phyloP scores from a whole-genome alignment of 2,888 invertebrate species.

The Standfussiana lucernea region DNA sequence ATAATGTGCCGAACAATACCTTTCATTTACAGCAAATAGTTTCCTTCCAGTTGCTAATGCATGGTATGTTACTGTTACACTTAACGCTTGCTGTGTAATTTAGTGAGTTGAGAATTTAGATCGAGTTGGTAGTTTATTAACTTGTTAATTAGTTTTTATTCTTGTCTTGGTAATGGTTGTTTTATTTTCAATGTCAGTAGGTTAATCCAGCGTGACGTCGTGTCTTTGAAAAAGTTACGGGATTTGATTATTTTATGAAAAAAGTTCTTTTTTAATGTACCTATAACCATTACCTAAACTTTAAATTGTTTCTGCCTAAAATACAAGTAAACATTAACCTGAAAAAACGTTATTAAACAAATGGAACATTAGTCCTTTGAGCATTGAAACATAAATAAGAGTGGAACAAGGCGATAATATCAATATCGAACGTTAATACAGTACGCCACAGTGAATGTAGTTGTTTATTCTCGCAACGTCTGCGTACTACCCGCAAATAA shows the following conservation, averaged over 20 bases:
- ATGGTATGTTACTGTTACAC: slow-evolving; percentile 50
- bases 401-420: slow-evolving; percentile 67
- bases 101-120: slow-evolving; percentile 9
- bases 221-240: not conserved
- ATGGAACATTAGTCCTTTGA: slow-evolving; percentile 55
- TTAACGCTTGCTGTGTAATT: slow-evolving; percentile 42
- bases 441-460: slow-evolving; percentile 74
- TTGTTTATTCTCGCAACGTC: slow-evolving; percentile 85
- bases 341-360: slow-evolving; percentile 30
- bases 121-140: slow-evolving; percentile 10
- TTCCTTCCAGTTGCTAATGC: slow-evolving; percentile 62
- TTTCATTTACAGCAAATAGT: slow-evolving; percentile 80
- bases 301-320: slow-evolving; percentile 6
- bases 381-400: slow-evolving; percentile 54
- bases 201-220: no score
- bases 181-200: not conserved
- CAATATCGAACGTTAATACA: slow-evolving; percentile 73
- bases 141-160: slow-evolving; percentile 5
- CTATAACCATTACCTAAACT: not conserved
- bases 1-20: slow-evolving; percentile 83
- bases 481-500: slow-evolving; percentile 87
- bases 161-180: not conserved
- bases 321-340: not conserved
- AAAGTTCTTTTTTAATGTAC: not conserved
- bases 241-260: not conserved